Evolutionary conservation across 2,888 invertebrate genomes (phyloP).

Genomic region (Nemotelus nigrinus): DNA sequence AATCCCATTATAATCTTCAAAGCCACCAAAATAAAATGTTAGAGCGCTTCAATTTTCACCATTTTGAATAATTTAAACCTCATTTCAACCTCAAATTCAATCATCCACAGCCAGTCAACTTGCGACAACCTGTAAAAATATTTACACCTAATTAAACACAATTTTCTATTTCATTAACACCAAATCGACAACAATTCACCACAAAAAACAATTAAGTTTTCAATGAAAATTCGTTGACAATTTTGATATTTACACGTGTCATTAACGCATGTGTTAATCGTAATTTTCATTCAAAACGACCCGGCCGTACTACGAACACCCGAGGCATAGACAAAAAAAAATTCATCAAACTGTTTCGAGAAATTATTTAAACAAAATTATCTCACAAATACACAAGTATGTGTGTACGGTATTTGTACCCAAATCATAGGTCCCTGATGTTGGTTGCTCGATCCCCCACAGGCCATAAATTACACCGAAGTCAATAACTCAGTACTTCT

Average conservation of each 20-base stretch:
- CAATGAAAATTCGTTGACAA: conserved; percentile 5
- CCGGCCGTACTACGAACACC: not conserved
- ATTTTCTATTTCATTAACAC: not conserved
- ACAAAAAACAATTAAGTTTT: not conserved
- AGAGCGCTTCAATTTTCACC: too few relatives aligned
- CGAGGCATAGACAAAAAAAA: not conserved
- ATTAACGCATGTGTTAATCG: conserved; percentile 30
- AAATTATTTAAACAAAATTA: conserved; percentile 35
- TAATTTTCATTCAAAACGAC: conserved; percentile 19
- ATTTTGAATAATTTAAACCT: too few relatives aligned
- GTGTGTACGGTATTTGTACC: not conserved
- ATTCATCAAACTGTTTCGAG: not conserved
- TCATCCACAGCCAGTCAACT: not conserved
- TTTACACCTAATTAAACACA: conserved; percentile 24
- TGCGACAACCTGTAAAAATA: conserved; percentile 5
- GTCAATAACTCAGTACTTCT: conserved; percentile 33
- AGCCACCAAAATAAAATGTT: too few relatives aligned
- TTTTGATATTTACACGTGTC: conserved; percentile 37
- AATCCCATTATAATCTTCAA: too few relatives aligned
- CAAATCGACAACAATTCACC: too few relatives aligned
- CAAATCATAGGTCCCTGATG: conserved; percentile 1
- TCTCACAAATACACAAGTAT: not conserved
- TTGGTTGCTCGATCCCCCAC: conserved; percentile 14
- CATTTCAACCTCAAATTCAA: too few relatives aligned
- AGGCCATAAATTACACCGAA: conserved; percentile 30